Conservation (phyloP, 2,888 invertebrate genomes). For the Hypolimnas misippus region DNA sequence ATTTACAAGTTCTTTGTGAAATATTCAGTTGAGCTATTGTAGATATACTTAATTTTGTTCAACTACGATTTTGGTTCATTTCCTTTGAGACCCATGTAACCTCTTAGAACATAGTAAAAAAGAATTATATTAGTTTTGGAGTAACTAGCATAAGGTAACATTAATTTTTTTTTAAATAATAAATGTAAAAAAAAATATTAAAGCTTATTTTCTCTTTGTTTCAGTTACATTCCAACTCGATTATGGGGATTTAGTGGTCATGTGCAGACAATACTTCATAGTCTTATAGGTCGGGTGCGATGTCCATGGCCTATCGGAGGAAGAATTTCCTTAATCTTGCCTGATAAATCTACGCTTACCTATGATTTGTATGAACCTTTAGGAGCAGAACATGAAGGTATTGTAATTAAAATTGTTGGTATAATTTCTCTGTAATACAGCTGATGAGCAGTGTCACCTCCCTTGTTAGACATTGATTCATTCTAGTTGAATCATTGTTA, state of each 20-base stretch:
- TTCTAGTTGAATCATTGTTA: not conserved
- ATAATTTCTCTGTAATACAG: not conserved
- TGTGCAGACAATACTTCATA: constrained; percentile 96
- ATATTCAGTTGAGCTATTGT: too few relatives aligned
- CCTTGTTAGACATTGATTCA: not conserved
- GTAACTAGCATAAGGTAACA: too few relatives aligned
- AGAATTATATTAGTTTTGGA: too few relatives aligned
- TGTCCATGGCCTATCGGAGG: constrained; percentile 95
- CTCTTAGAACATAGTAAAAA: too few relatives aligned
- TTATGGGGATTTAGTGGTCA: constrained; percentile 98
- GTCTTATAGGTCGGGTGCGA: constrained; percentile 92
- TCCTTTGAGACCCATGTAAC: too few relatives aligned
- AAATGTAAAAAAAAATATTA: too few relatives aligned
- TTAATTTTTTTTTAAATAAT: too few relatives aligned
- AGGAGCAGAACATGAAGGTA: constrained; percentile 88
- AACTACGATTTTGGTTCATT: too few relatives aligned
- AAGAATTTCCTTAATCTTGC: constrained; percentile 88
- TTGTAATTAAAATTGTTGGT: not conserved
- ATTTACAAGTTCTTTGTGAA: too few relatives aligned
- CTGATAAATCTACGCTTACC: constrained; percentile 94
- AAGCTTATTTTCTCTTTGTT: constrained; percentile 56
- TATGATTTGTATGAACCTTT: constrained; percentile 96
- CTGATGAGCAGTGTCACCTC: not conserved
- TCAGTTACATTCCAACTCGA: constrained; percentile 93
- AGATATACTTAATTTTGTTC: too few relatives aligned